These are phyloP conservation scores for Cantharis rufa DNA, from an alignment of 2,888 invertebrate species.

Conservation along the genomic window DNA sequence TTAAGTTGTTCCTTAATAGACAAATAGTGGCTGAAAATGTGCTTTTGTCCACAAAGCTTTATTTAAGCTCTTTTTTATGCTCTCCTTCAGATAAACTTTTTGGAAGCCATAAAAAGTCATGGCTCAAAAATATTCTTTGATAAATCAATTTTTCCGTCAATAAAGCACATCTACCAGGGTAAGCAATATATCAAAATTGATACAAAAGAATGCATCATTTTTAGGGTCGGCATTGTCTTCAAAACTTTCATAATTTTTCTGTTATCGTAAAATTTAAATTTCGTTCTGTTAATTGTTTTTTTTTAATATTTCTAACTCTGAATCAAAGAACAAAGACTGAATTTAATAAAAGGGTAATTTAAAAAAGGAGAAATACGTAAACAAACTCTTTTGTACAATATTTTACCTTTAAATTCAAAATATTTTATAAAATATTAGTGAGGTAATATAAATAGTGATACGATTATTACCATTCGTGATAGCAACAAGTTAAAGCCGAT, in stretches of 20 bases:
- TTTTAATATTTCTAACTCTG: not conserved
- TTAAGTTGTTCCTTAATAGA: not conserved
- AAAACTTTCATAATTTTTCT: not conserved
- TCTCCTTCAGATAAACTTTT: not conserved
- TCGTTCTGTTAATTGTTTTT: not conserved
- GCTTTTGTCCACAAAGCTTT: not conserved
- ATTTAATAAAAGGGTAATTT: too few species aligned
- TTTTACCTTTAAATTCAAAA: too few species aligned
- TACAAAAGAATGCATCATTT: not conserved
- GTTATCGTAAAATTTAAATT: not conserved
- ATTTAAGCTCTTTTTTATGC: not conserved
- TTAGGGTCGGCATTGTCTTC: not conserved
- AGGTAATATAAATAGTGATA: too few species aligned
- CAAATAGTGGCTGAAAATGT: not conserved
- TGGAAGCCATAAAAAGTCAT: not conserved
- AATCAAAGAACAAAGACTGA: too few species aligned
- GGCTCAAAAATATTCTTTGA: not conserved
- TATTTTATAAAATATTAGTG: too few species aligned
- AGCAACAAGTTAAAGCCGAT: too few species aligned
- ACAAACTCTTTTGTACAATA: too few species aligned
- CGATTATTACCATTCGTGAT: too few species aligned
- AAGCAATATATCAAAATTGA: not conserved
- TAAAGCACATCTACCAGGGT: not conserved
- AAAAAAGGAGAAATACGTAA: too few species aligned
- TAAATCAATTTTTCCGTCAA: not conserved